phyloP scores from a whole-genome alignment of 2,797 vertebrate genomes.

The Phalanger gymnotis region DNA sequence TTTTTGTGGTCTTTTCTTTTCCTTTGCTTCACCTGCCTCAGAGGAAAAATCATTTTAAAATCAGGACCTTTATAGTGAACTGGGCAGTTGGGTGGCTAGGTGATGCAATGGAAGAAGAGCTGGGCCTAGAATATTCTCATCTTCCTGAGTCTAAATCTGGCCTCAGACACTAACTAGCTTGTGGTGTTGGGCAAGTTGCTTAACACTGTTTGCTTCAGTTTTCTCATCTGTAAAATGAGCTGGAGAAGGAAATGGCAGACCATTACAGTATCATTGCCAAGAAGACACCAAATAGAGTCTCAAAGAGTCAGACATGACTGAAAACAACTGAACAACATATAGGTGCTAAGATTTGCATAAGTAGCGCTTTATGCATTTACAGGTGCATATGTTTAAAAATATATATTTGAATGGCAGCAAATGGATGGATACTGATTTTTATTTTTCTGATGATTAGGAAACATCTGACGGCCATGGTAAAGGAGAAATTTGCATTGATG shows the following conservation, averaged over 20 bases:
- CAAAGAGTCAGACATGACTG: not conserved
- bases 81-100: not conserved
- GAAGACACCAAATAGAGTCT: not conserved
- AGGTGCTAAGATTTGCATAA: slow-evolving; percentile 22
- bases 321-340: no score
- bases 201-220: not conserved
- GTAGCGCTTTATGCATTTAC: not conserved
- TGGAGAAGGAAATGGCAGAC: not conserved
- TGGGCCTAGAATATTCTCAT: not conserved
- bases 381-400: not conserved
- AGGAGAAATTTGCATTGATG: not conserved
- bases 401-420: slow-evolving; percentile 16
- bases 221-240: not conserved
- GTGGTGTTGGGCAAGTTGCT: not conserved
- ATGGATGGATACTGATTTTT: slow-evolving; percentile 51
- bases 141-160: not conserved
- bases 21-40: slow-evolving; percentile 45
- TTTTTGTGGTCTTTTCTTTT: not conserved
- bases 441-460: slow-evolving; percentile 62
- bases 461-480: slow-evolving; percentile 34
- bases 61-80: not conserved
- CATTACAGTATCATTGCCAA: not conserved
- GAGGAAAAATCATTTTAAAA: not conserved
- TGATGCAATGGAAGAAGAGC: not conserved
- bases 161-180: not conserved